These are phyloP conservation scores for Fringilla coelebs DNA, from an alignment of 2,797 vertebrate species.

Conservation along the genomic window DNA sequence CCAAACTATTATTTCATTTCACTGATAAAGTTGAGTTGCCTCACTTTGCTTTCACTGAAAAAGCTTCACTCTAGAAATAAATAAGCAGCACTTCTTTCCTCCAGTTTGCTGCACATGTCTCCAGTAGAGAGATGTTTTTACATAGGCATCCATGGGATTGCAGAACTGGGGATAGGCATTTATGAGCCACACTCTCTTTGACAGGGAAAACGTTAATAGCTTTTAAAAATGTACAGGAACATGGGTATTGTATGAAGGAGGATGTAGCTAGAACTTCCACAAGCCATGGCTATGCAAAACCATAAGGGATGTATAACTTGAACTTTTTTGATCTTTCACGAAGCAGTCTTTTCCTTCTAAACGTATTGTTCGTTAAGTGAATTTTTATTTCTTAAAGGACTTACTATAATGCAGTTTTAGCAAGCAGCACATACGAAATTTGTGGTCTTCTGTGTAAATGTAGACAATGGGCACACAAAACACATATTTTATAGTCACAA, in stretches of 20 bases:
- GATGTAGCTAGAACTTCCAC: not conserved
- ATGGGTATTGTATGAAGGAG: not conserved
- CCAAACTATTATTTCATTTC: not conserved
- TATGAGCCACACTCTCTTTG: not conserved
- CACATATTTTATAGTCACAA: not conserved
- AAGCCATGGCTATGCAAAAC: not conserved
- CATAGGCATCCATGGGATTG: accelerated
- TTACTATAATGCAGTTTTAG: not conserved
- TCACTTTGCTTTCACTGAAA: not conserved
- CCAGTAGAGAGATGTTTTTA: not conserved
- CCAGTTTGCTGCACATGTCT: not conserved
- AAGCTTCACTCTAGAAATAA: not conserved
- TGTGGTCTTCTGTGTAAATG: not conserved
- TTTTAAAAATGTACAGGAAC: not conserved
- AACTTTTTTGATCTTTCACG: not conserved
- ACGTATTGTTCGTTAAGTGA: not conserved
- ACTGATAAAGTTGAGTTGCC: not conserved
- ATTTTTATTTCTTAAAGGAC: not conserved
- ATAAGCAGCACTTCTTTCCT: not conserved
- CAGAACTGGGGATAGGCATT: not conserved
- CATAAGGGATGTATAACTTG: not conserved
- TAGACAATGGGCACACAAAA: not conserved
- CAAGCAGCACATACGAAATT: not conserved
- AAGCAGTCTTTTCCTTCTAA: not conserved
- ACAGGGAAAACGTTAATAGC: not conserved